Conservation (phyloP, 2,113 vertebrate genomes). For the Centropus unirufus region DNA sequence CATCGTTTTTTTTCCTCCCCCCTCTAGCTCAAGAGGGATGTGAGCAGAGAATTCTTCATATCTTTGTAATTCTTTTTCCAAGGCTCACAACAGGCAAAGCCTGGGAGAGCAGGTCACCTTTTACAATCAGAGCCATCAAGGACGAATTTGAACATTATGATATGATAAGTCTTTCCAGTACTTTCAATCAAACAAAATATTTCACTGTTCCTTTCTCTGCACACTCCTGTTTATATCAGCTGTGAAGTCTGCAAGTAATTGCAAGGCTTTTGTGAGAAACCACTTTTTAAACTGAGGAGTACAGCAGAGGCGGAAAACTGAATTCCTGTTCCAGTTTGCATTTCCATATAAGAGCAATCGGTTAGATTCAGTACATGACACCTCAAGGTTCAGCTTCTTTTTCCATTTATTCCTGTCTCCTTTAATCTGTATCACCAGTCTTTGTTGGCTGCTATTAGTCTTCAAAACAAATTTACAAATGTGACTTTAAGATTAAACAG, state of each 20-base stretch:
- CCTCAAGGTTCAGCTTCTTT: background rate
- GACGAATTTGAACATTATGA: constrained; percentile 37
- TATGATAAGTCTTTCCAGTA: constrained; percentile 24
- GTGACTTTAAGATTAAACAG: constrained; percentile 9
- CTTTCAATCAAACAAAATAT: constrained; percentile 50
- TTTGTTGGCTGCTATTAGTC: background rate
- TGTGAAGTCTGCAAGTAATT: constrained; percentile 41
- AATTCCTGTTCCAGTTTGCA: constrained; percentile 5
- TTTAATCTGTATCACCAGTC: background rate
- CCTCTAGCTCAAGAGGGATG: background rate
- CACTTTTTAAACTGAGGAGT: constrained; percentile 13
- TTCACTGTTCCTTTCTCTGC: constrained; percentile 6
- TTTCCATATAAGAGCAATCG: constrained; percentile 10
- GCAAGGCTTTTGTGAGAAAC: constrained; percentile 29
- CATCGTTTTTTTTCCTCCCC: background rate
- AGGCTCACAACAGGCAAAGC: background rate
- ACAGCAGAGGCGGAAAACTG: background rate
- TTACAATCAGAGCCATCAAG: background rate
- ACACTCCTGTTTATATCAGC: constrained; percentile 13
- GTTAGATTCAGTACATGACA: background rate
- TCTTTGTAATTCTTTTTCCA: background rate
- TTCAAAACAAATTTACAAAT: constrained; percentile 47
- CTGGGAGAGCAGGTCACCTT: constrained; percentile 16
- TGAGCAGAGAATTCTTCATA: background rate
- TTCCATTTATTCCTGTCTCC: background rate